Percentiles rank a stretch among this genome's conserved stretches.
phyloP scores from a whole-genome alignment of 2,888 invertebrate species.

The Pilophorus perplexus region DNA sequence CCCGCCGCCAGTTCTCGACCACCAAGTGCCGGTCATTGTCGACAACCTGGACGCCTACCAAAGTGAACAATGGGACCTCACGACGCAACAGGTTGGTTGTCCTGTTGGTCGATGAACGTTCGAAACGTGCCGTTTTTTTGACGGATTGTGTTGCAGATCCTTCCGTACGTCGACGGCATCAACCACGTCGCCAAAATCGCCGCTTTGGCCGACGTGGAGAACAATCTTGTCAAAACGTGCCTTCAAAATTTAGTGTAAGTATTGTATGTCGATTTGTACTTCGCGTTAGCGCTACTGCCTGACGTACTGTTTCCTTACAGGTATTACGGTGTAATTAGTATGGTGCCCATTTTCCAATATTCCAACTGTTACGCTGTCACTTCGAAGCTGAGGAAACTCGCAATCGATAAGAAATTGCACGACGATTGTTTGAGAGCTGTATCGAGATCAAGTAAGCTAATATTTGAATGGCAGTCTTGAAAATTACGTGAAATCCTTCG shows the following conservation, averaged over 20 bases:
- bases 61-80: conserved; percentile 84
- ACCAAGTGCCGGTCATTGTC: conserved; percentile 85
- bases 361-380: conserved; percentile 82
- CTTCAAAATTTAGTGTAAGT: conserved; percentile 84
- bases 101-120: background rate
- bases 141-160: conserved; percentile 57
- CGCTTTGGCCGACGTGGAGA: conserved; percentile 86
- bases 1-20: conserved; percentile 77
- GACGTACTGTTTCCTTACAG: conserved; percentile 49
- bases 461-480: too few relatives aligned
- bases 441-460: conserved; percentile 64
- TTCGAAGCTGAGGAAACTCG: conserved; percentile 67
- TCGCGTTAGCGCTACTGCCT: background rate
- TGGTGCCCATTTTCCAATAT: conserved; percentile 80
- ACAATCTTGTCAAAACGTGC: conserved; percentile 89
- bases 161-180: conserved; percentile 87
- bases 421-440: conserved; percentile 70
- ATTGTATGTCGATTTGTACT: background rate
- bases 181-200: conserved; percentile 90
- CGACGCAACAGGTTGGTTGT: conserved; percentile 76
- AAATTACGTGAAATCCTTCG: too few relatives aligned
- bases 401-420: conserved; percentile 65
- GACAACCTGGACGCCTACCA: conserved; percentile 64
- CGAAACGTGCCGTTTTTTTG: background rate
- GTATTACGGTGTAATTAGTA: conserved; percentile 68